Percentiles rank a stretch among this genome's conserved stretches.
Evolutionary conservation across 2,797 vertebrate genomes (phyloP).

Genomic region (Chloroceryle amazona): DNA sequence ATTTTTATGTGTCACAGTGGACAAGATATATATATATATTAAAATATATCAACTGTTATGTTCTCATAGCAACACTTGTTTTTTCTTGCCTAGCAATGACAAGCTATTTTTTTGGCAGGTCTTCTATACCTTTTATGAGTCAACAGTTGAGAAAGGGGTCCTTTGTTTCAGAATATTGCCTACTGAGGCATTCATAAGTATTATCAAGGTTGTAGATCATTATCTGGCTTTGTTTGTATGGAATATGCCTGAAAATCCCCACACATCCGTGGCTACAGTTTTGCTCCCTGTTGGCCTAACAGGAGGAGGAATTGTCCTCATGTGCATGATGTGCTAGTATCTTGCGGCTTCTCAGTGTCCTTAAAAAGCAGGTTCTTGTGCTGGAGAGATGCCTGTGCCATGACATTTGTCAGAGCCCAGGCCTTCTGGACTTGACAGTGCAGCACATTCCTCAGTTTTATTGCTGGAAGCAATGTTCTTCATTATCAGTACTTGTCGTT

Average conservation of each 20-base stretch:
- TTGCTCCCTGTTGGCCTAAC: not conserved
- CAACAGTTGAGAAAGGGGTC: not conserved
- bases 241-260: not conserved
- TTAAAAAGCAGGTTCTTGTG: not conserved
- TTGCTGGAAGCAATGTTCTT: not conserved
- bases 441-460: not conserved
- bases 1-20: accelerated
- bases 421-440: not conserved
- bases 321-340: not conserved
- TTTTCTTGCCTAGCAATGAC: not conserved
- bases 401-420: not conserved
- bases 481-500: not conserved
- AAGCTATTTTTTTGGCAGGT: not conserved
- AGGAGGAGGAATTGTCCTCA: not conserved
- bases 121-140: not conserved
- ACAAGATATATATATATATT: not conserved
- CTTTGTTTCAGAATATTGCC: not conserved
- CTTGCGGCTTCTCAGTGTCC: not conserved
- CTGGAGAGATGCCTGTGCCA: not conserved
- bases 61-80: not conserved
- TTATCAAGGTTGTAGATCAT: not conserved
- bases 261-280: not conserved
- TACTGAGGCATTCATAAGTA: not conserved
- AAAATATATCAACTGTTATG: not conserved
- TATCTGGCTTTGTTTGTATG: not conserved